A percentile compares a stretch with the other conserved stretches of the same genome.
Evolutionary conservation across 2,888 invertebrate species (phyloP).

Genomic region (Synergus laeviventris): DNA sequence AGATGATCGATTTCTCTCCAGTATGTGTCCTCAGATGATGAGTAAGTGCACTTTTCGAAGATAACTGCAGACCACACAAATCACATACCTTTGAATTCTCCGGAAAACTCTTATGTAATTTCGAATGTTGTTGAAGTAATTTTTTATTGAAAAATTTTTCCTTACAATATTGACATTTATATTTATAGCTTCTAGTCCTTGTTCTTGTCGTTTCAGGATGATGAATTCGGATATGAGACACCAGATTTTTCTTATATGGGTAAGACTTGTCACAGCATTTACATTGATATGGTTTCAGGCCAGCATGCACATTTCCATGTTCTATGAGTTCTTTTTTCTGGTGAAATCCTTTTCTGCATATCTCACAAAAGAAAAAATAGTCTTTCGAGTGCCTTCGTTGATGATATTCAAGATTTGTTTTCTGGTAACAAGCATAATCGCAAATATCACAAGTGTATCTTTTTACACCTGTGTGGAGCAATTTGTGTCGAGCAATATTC

Average conservation of each 20-base stretch:
- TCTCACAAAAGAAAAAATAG: constrained; percentile 63
- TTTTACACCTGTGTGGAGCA: constrained; percentile 66
- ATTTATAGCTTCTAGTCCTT: neutral
- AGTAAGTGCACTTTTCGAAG: constrained; percentile 59
- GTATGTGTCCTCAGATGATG: constrained; percentile 59
- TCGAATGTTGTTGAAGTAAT: neutral
- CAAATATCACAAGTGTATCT: constrained; percentile 64
- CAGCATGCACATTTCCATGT: constrained; percentile 65
- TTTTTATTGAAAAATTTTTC: neutral
- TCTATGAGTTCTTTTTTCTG: constrained; percentile 64
- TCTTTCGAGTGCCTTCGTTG: constrained; percentile 59
- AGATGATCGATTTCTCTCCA: constrained; percentile 62
- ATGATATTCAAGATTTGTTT: constrained; percentile 67
- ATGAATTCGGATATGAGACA: constrained; percentile 60
- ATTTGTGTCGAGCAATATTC: constrained; percentile 69
- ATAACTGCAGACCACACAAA: constrained; percentile 63
- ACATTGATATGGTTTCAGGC: constrained; percentile 63
- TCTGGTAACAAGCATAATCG: constrained; percentile 65
- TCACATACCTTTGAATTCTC: constrained; percentile 60
- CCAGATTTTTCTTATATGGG: constrained; percentile 67
- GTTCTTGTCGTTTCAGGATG: constrained; percentile 56
- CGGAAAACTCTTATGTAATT: neutral
- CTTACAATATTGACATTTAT: neutral
- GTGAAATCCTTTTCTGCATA: constrained; percentile 66
- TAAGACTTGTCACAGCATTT: constrained; percentile 65